These are phyloP conservation scores for Cepphus grylle DNA, from an alignment of 2,113 vertebrate species.

Conservation along the genomic window DNA sequence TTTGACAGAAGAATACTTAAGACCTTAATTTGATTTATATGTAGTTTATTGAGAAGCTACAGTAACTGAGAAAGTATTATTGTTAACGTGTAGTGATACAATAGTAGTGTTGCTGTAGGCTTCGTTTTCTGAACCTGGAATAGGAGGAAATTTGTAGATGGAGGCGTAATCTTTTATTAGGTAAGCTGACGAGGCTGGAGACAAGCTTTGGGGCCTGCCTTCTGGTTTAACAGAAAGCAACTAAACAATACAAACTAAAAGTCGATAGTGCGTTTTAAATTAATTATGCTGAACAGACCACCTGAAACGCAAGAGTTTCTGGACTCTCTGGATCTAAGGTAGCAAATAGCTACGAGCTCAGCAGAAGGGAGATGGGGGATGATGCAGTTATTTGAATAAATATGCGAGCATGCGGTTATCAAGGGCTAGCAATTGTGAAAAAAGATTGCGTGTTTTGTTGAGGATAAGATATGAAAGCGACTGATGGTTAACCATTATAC, in stretches of 20 bases:
- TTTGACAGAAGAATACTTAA: neutral
- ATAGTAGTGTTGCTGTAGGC: neutral
- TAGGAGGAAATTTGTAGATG: neutral
- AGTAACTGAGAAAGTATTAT: neutral
- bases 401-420: fast-evolving
- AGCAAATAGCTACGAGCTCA: neutral
- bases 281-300: neutral
- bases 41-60: neutral
- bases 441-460: neutral
- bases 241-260: neutral
- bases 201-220: neutral
- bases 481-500: neutral
- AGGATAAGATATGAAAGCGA: neutral
- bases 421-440: neutral
- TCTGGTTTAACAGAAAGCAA: neutral
- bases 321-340: neutral
- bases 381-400: neutral
- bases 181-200: neutral
- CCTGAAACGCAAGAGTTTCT: neutral
- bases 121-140: neutral
- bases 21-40: neutral
- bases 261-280: neutral
- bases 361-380: neutral
- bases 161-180: neutral
- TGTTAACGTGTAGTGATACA: neutral